Conservation (phyloP, 1,140 invertebrate genomes). For the Lucilia sericata region DNA sequence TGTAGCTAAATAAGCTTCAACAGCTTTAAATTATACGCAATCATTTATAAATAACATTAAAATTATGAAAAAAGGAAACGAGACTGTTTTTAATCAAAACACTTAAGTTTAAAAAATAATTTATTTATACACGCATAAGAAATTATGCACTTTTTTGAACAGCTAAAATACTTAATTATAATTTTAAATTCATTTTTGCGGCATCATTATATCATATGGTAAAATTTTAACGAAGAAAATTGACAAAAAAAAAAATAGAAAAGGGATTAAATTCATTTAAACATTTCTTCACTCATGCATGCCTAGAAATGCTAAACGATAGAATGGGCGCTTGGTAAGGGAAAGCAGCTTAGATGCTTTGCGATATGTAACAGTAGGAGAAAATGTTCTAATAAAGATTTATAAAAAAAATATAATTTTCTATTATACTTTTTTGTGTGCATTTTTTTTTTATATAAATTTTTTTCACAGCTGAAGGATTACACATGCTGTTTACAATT, state of each 20-base stretch:
- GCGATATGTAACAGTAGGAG: too few relatives aligned
- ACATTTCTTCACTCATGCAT: background rate
- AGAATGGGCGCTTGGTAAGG: too few relatives aligned
- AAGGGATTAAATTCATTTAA: conserved; percentile 2
- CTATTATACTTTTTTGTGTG: background rate
- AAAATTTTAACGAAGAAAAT: background rate
- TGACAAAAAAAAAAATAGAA: background rate
- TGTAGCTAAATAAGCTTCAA: too few relatives aligned
- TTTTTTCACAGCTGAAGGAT: background rate
- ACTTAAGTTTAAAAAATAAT: background rate
- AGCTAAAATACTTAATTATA: too few relatives aligned
- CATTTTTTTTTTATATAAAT: background rate
- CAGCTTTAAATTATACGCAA: too few relatives aligned
- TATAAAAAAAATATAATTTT: background rate
- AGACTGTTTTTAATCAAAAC: background rate
- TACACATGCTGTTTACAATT: background rate
- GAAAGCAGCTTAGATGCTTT: too few relatives aligned
- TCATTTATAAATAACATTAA: too few relatives aligned
- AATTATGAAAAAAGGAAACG: background rate
- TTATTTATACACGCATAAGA: too few relatives aligned
- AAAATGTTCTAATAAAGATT: background rate
- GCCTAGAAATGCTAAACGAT: too few relatives aligned
- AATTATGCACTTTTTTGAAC: too few relatives aligned
- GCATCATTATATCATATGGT: background rate
- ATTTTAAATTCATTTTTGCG: conserved; percentile 3